Evolutionary conservation across 2,888 invertebrate species (phyloP), one percentile per base, ranked within the genome.

Genomic region (Dione vanillae): DNA sequence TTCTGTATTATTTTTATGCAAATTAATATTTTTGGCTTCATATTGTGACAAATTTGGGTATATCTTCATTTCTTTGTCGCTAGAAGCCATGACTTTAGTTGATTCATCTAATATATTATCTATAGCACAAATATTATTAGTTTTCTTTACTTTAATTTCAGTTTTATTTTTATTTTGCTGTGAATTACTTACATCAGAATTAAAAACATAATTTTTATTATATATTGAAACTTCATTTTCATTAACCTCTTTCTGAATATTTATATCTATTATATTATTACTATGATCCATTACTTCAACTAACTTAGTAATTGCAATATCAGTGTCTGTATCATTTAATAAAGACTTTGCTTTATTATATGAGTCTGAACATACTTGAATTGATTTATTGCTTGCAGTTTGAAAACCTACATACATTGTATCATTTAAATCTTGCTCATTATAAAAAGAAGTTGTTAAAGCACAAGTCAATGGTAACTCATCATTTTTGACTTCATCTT

Each of bases 361-460:
- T 12, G 90, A 89, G 12, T 85, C 83, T 54, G 84, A 80, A 54
- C 74, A 77, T 49, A 92, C 80, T 79, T 89, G 84, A 76, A 92
- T 91, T 49, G 87, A 85, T 59, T 86, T 91, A 74, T 92, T 88
- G 74, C 88, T 92, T 19, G 90, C 89, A 49, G 92, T 92, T 77
- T 90, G 91, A 73, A 92, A 92, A 0, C 89, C 90, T 11, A 92
- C 90, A 85, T 82, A 90, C 82, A 91, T 85, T 20, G 85, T 86
- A 78, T 86, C 84, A 40, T 90, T 86, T 54, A 90, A 74, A 61
- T 85, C 78, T 56, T 82, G 74, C 67, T 83, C 73, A 12, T 87
- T 78, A 71, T 84, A 81, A 74, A 85, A 86, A 6, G 86, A 87
- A 1, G 85, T 87, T 78, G 88, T 84, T 75, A 91, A 78, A 1